phyloP scores from a whole-genome alignment of 2,888 invertebrate genomes.

The Nemoura dubitans region DNA sequence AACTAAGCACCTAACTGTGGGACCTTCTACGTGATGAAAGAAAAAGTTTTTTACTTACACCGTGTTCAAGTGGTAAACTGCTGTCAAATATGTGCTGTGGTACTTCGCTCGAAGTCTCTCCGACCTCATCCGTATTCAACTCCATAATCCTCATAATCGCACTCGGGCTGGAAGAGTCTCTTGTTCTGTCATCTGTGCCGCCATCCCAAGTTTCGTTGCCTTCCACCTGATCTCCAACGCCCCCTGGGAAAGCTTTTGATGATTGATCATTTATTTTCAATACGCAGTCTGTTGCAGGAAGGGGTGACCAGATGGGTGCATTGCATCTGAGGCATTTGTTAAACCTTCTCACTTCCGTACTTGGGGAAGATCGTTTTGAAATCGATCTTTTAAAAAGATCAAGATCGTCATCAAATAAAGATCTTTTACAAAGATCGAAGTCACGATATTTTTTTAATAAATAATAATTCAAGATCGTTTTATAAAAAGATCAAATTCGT shows the following conservation, averaged over 20 bases:
- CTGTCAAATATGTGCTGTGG: conserved; percentile 44
- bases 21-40: too few relatives aligned
- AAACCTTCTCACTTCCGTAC: too few relatives aligned
- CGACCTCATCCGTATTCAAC: neutral
- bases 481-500: too few relatives aligned
- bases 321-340: too few relatives aligned
- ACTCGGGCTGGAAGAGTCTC: neutral
- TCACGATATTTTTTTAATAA: too few relatives aligned
- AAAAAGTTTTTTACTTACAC: conserved; percentile 13
- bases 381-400: too few relatives aligned
- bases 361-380: too few relatives aligned
- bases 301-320: too few relatives aligned
- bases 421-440: too few relatives aligned
- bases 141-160: neutral
- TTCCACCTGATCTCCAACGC: neutral
- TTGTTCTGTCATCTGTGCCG: neutral
- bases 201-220: neutral
- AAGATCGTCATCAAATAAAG: too few relatives aligned
- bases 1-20: too few relatives aligned
- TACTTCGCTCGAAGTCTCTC: neutral
- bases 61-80: conserved; percentile 45
- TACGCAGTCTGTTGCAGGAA: neutral
- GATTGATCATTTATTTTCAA: neutral
- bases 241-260: neutral
- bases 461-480: too few relatives aligned